These are phyloP conservation scores for Mesorhabditis belari DNA, from an alignment of 2,888 invertebrate species.

Conservation along the genomic window DNA sequence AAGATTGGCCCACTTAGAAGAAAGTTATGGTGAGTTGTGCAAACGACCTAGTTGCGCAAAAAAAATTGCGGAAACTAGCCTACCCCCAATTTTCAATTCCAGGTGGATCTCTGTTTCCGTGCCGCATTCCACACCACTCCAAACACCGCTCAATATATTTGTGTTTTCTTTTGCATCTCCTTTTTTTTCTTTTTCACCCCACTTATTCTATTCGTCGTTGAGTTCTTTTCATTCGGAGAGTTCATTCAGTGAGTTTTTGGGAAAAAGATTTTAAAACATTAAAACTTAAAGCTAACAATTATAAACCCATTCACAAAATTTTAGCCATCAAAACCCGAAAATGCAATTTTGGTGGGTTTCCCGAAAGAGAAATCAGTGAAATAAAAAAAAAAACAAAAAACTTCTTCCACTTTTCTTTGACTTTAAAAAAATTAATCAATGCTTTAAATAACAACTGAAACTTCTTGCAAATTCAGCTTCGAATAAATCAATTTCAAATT, in stretches of 20 bases:
- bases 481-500: conserved; percentile 8
- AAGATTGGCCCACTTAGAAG: too few species aligned
- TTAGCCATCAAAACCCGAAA: too few species aligned
- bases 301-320: too few species aligned
- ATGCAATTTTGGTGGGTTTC: too few species aligned
- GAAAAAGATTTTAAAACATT: too few species aligned
- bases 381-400: not conserved
- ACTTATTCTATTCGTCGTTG: conserved; percentile 24
- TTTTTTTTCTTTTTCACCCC: conserved; percentile 25
- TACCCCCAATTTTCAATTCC: conserved; percentile 1
- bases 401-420: not conserved
- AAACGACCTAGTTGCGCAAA: too few species aligned
- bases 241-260: conserved; percentile 10
- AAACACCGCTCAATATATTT: conserved; percentile 26
- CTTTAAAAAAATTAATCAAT: too few species aligned
- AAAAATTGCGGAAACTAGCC: not conserved
- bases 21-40: too few species aligned
- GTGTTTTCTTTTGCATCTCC: conserved; percentile 24
- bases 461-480: not conserved
- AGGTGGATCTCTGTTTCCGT: conserved; percentile 39
- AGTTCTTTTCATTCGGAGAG: conserved; percentile 26
- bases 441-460: too few species aligned
- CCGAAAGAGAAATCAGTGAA: too few species aligned
- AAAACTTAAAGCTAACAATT: too few species aligned
- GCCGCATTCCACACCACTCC: conserved; percentile 43